Evolutionary conservation across 2,888 invertebrate genomes (phyloP), one percentile per base, ranked within the genome.

Genomic region (Vesta saturnalis): DNA sequence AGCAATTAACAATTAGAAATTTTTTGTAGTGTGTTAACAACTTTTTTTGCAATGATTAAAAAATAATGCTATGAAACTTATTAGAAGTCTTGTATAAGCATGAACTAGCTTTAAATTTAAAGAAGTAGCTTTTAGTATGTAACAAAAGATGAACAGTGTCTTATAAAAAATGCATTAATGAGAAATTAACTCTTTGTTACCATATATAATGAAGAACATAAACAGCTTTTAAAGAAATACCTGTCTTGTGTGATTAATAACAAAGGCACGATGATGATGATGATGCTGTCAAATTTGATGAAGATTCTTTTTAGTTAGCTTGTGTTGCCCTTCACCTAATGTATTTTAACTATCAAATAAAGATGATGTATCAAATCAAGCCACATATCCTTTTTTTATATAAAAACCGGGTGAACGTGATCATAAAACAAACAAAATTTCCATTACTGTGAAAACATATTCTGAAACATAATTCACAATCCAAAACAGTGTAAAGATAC

Each of bases 181-280:
- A 30, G 35, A 57, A 57, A 57, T 57, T 35, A 30, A 30, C 57
- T 23, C 57, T 23, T 12, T 55, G 18, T 52, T 52, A 19, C 52
- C 21, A 19, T 52, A 52, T 52, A 52, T 52, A 52, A 52, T n/a
- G 52, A 19, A 19, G 52, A 52, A 52, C 18, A 12, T 21, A 52
- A 52, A 52, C 52, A 52, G n/a, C 19, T 52, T 19, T 52, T 52
- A 52, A 4, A 52, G 19, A 19, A 52, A n/a, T 10, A 52, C 19
- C 52, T 52, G 52, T 18, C 52, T 10, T 19, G 19, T 5, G 19
- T 52, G 19, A 52, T 52, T 52, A 52, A 52, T 52, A 3, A 52
- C 52, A 52, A 52, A 39, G 19, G 52, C 12, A 18, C 6, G 52
- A 52, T 52, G 52, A 19, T 49, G 16, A 19, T 39, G 39, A 39